These are phyloP conservation scores for Escarpia spicata DNA, from an alignment of 2,888 invertebrate genomes.

Conservation along the genomic window DNA sequence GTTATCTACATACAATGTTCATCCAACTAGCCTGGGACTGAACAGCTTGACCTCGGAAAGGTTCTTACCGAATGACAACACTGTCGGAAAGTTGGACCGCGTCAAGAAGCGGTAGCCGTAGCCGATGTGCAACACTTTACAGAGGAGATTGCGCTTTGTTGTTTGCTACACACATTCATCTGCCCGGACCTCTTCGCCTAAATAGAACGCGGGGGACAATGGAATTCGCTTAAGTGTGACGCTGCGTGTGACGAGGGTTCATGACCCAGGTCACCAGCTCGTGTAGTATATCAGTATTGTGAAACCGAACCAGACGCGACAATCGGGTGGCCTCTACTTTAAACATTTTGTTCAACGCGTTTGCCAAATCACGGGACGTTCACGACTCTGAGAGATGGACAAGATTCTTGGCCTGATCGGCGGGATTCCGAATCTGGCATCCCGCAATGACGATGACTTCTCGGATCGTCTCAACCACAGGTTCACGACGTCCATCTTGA, in stretches of 20 bases:
- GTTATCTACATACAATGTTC: too few species aligned
- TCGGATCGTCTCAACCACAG: conserved; percentile 67
- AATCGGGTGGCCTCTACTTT: not conserved
- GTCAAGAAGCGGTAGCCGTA: too few species aligned
- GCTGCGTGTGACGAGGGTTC: not conserved
- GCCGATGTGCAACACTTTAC: too few species aligned
- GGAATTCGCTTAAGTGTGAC: too few species aligned
- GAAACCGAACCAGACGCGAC: not conserved
- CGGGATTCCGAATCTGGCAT: conserved; percentile 23
- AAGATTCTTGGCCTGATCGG: conserved; percentile 18
- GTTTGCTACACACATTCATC: not conserved
- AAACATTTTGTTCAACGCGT: not conserved
- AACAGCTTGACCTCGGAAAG: too few species aligned
- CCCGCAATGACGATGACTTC: conserved; percentile 64
- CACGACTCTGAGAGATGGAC: not conserved
- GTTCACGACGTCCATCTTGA: conserved; percentile 75
- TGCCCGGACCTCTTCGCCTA: not conserved
- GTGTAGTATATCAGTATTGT: not conserved
- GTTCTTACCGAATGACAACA: too few species aligned
- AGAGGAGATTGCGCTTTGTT: too few species aligned
- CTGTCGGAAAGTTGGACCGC: too few species aligned
- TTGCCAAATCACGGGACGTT: not conserved
- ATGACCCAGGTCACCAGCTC: not conserved
- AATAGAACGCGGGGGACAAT: not conserved
- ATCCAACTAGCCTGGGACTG: too few species aligned